phyloP scores from a whole-genome alignment of 2,888 invertebrate species.

The Cantharis rustica region DNA sequence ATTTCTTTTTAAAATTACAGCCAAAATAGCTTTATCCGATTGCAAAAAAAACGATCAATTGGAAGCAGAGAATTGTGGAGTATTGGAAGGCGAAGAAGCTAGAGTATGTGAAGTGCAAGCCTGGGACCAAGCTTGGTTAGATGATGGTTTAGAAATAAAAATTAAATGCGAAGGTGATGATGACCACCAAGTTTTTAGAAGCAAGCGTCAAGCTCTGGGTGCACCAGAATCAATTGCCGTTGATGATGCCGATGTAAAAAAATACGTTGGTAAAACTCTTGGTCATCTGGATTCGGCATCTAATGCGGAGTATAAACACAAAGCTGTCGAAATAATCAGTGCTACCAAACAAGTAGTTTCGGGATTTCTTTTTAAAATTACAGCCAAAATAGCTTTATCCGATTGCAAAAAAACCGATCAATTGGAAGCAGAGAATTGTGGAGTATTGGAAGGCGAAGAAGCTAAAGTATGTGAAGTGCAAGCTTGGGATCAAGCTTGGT shows the following conservation, averaged over 20 bases:
- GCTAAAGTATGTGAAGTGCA: slow-evolving; percentile 55
- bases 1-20: slow-evolving; percentile 61
- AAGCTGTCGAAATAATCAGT: slow-evolving; percentile 39
- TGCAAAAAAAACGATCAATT: slow-evolving; percentile 53
- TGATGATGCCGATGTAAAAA: slow-evolving; percentile 28
- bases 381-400: slow-evolving; percentile 63
- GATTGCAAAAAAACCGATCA: slow-evolving; percentile 56
- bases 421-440: slow-evolving; percentile 37
- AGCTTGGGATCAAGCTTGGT: slow-evolving; percentile 66
- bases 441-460: slow-evolving; percentile 41
- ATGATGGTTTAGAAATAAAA: slow-evolving; percentile 52
- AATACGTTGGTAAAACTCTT: slow-evolving; percentile 38
- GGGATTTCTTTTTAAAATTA: slow-evolving; percentile 63
- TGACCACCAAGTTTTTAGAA: background rate
- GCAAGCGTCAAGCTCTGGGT: background rate
- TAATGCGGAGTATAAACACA: slow-evolving; percentile 43
- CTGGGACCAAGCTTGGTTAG: slow-evolving; percentile 64
- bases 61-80: slow-evolving; percentile 36
- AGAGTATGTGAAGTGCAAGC: slow-evolving; percentile 57
- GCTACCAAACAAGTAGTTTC: slow-evolving; percentile 61
- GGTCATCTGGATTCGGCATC: slow-evolving; percentile 44
- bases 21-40: slow-evolving; percentile 61
- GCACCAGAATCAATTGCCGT: background rate
- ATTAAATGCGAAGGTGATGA: slow-evolving; percentile 50
- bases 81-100: slow-evolving; percentile 42